Evolutionary conservation across 2,888 invertebrate species (phyloP).

Genomic region (Augiades crinisus): DNA sequence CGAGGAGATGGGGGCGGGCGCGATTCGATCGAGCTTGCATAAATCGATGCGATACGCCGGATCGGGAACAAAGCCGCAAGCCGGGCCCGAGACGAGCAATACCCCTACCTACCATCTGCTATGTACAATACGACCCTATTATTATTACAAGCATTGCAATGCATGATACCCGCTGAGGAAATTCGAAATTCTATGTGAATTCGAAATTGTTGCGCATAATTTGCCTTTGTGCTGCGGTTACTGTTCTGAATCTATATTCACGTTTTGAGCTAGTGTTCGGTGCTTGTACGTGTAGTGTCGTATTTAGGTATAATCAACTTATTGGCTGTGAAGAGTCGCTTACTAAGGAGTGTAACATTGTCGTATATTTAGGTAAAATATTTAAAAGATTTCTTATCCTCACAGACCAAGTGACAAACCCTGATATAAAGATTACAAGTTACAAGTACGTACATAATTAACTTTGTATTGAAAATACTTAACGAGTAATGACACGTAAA

Average conservation of each 20-base stretch:
- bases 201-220: conserved; percentile 24
- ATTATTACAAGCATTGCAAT: conserved; percentile 30
- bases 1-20: conserved; percentile 34
- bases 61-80: conserved; percentile 75
- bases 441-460: not conserved
- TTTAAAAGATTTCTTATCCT: too few relatives aligned
- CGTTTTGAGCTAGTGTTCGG: conserved; percentile 9
- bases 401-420: too few relatives aligned
- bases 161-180: conserved; percentile 28
- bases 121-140: conserved; percentile 40
- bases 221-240: conserved; percentile 24
- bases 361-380: too few relatives aligned
- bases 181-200: conserved; percentile 28
- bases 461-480: conserved; percentile 1
- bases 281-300: not conserved
- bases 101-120: conserved; percentile 30
- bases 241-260: conserved; percentile 10
- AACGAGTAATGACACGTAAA: not conserved
- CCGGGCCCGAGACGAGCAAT: conserved; percentile 43
- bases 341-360: too few relatives aligned
- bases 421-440: too few relatives aligned
- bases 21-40: conserved; percentile 75
- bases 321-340: too few relatives aligned
- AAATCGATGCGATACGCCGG: conserved; percentile 76
- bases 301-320: not conserved